Evolutionary conservation across 2,888 invertebrate species (phyloP).

Genomic region (Lepidocyrtoides sp.): DNA sequence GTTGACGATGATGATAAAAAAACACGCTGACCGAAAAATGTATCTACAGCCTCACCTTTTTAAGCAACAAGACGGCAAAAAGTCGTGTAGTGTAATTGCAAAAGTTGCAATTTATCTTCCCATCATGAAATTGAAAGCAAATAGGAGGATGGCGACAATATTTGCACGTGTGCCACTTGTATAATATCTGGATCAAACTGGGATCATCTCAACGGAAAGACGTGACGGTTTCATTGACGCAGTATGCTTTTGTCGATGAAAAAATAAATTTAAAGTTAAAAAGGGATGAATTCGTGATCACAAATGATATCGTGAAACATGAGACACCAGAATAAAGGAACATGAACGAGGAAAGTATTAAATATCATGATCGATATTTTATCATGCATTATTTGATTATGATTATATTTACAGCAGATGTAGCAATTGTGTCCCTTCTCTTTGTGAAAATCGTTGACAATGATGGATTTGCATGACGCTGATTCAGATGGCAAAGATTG

Average conservation of each 20-base stretch:
- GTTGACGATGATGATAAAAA: no score
- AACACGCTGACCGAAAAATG: no score
- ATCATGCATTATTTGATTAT: no score
- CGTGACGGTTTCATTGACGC: constrained; percentile 17
- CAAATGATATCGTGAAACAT: background rate
- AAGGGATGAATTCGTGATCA: background rate
- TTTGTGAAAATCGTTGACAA: background rate
- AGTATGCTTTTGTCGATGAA: background rate
- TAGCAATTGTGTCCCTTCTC: no score
- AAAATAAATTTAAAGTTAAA: background rate
- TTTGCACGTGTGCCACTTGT: constrained; percentile 20
- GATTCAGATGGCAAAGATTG: no score
- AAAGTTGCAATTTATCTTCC: constrained; percentile 5
- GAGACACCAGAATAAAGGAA: no score
- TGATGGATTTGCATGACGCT: no score
- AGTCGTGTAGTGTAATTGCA: constrained; percentile 44
- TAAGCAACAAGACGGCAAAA: constrained; percentile 8
- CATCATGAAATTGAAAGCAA: background rate
- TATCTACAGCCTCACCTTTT: constrained; percentile 19
- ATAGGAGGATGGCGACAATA: background rate
- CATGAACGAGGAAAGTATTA: no score
- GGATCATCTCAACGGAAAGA: constrained; percentile 7
- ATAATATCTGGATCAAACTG: constrained; percentile 45
- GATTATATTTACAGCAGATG: no score
- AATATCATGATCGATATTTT: background rate